Conservation (phyloP, 2,113 vertebrate species). For the Oncorhynchus kisutch region DNA sequence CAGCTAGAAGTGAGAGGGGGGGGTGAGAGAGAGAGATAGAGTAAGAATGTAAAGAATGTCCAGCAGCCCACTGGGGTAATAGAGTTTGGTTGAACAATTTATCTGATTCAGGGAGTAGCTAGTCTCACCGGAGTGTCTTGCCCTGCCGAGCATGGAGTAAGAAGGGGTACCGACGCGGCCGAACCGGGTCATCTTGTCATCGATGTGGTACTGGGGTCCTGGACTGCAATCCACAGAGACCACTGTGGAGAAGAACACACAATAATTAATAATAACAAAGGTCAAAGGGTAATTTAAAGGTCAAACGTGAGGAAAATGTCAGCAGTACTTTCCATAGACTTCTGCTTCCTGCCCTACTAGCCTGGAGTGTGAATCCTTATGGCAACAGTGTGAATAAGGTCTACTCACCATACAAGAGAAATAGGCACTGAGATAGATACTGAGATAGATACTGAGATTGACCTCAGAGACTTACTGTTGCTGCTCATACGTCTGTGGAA, state of each 20-base stretch:
- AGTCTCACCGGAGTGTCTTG: conserved; percentile 59
- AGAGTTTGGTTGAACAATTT: neutral
- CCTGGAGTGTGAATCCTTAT: no score
- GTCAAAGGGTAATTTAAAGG: no score
- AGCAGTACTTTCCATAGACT: no score
- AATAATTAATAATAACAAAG: neutral
- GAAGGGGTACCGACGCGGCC: conserved; percentile 79
- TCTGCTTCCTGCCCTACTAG: no score
- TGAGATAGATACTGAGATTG: neutral
- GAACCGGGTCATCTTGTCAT: conserved; percentile 80
- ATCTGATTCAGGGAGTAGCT: conserved; percentile 28
- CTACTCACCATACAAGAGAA: neutral
- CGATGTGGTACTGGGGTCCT: conserved; percentile 82
- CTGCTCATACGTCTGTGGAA: conserved; percentile 74
- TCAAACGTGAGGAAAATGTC: no score
- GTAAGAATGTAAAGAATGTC: no score
- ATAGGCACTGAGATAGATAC: no score
- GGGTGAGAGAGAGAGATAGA: neutral
- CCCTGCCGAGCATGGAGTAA: conserved; percentile 81
- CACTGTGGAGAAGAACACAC: conserved; percentile 56
- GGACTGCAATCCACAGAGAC: conserved; percentile 78
- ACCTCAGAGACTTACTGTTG: conserved; percentile 56
- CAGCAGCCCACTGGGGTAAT: neutral
- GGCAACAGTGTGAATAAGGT: neutral
- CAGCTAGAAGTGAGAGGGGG: conserved; percentile 27